Percentiles rank a stretch among this genome's conserved stretches.
These are phyloP conservation scores for Eulimnadia texana DNA, from an alignment of 1,140 invertebrate genomes.

Conservation along the genomic window DNA sequence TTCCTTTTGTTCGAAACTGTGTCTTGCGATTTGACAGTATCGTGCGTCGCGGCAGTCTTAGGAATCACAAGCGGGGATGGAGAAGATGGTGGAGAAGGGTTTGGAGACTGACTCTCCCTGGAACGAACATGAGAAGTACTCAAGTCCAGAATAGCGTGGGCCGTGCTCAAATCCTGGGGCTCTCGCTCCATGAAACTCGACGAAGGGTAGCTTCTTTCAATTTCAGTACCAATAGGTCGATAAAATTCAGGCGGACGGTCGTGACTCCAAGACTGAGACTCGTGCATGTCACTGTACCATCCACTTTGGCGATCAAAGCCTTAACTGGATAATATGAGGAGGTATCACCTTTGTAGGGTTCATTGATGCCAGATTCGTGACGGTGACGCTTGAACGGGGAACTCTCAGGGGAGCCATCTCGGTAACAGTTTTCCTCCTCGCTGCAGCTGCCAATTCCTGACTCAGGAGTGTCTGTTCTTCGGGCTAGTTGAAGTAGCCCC, in stretches of 20 bases:
- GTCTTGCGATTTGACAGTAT: constrained; percentile 16
- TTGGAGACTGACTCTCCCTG: constrained; percentile 1
- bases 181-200: constrained; percentile 19
- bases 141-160: constrained; percentile 26
- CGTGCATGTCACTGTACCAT: neutral
- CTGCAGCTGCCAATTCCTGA: constrained; percentile 17
- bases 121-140: constrained; percentile 18
- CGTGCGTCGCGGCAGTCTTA: neutral
- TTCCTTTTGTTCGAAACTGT: constrained; percentile 15
- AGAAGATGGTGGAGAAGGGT: constrained; percentile 8
- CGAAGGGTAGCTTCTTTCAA: constrained; percentile 4
- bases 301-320: neutral
- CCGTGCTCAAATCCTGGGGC: constrained; percentile 24
- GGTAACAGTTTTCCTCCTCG: constrained; percentile 14
- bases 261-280: neutral
- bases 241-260: constrained; percentile 13
- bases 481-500: constrained; percentile 14
- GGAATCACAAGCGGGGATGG: neutral
- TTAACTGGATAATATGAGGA: neutral
- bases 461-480: constrained; percentile 15
- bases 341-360: neutral
- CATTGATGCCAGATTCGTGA: neutral
- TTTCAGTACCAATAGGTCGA: constrained; percentile 8
- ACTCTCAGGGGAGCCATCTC: neutral
- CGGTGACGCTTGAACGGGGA: neutral